phyloP scores from a whole-genome alignment of 2,888 invertebrate species.

The Uloborus plumipes region DNA sequence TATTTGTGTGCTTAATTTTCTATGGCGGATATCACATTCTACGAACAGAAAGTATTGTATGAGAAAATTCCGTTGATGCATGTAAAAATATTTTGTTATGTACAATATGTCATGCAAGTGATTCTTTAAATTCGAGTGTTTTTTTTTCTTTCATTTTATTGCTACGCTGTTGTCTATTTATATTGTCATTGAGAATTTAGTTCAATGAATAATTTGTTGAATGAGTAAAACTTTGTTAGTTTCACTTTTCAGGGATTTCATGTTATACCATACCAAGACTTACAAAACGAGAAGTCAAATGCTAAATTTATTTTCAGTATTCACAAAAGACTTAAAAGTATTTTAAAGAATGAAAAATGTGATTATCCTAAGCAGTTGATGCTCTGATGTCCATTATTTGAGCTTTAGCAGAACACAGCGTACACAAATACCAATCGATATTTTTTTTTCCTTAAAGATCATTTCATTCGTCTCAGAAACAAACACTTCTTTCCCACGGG shows the following conservation, averaged over 20 bases:
- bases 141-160: too few species aligned
- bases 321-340: too few species aligned
- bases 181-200: background rate
- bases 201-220: background rate
- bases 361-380: background rate
- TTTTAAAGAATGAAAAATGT: background rate
- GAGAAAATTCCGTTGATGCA: background rate
- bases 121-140: too few species aligned
- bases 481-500: constrained; percentile 2
- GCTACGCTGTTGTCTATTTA: background rate
- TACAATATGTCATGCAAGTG: background rate
- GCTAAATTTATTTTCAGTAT: background rate
- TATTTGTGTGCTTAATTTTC: too few species aligned
- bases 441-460: background rate
- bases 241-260: background rate
- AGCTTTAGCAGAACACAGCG: background rate
- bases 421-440: background rate
- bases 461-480: background rate
- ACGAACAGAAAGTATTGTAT: background rate
- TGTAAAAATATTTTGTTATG: background rate
- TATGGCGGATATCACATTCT: too few species aligned
- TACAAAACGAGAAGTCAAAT: constrained; percentile 11
- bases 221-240: background rate
- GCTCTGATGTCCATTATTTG: background rate
- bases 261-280: constrained; percentile 15